Evolutionary conservation across 2,797 vertebrate species (phyloP).

Genomic region (Luscinia luscinia): DNA sequence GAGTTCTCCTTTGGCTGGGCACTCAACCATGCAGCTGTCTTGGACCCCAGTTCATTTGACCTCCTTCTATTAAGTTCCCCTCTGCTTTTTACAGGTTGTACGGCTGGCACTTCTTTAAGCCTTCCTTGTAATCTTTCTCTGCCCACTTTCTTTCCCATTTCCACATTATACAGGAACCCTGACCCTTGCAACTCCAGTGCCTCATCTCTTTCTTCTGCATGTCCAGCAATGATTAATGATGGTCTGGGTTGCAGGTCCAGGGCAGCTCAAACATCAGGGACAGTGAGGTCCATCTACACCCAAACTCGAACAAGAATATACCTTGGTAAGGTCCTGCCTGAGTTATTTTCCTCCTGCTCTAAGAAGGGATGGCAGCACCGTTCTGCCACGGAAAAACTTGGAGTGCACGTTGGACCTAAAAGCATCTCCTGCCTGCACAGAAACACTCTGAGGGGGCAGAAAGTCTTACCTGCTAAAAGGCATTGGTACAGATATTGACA

Average conservation of each 20-base stretch:
- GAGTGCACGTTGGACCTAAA: not conserved
- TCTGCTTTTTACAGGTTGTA: not conserved
- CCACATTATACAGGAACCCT: not conserved
- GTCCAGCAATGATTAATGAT: not conserved
- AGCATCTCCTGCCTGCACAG: not conserved
- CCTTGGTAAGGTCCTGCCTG: not conserved
- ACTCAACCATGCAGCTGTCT: not conserved
- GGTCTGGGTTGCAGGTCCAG: not conserved
- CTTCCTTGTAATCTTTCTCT: not conserved
- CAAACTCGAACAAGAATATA: not conserved
- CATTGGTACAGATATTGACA: not conserved
- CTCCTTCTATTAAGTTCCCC: not conserved
- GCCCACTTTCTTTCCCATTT: not conserved
- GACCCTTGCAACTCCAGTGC: too few relatives aligned
- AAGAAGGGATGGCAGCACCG: not conserved
- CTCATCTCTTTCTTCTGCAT: not conserved
- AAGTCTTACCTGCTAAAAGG: not conserved
- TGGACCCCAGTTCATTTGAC: not conserved
- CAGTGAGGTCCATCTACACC: not conserved
- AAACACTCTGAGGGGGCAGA: not conserved
- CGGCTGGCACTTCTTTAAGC: not conserved
- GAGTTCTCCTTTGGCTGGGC: not conserved
- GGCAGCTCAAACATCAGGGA: not conserved
- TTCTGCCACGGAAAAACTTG: not conserved
- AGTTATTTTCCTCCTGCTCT: not conserved